These are phyloP conservation scores for Lycocerus yunnanus DNA, from an alignment of 2,888 invertebrate genomes.

Conservation along the genomic window DNA sequence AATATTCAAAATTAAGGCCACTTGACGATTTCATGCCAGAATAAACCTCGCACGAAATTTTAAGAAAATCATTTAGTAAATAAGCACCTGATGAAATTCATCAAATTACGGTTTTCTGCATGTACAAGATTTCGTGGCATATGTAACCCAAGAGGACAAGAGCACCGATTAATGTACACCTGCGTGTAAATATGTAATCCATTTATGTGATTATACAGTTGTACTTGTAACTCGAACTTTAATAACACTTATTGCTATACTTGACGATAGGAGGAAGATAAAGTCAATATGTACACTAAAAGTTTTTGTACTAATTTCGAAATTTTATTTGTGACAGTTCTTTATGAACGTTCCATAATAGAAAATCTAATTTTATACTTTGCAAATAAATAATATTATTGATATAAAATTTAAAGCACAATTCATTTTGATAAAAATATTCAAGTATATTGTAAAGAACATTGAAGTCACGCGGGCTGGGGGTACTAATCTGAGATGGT, in stretches of 20 bases:
- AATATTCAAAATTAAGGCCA: background rate
- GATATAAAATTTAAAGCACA: no score
- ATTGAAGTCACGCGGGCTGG: no score
- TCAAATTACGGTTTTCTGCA: slow-evolving; percentile 18
- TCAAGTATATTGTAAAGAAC: no score
- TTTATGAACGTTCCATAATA: background rate
- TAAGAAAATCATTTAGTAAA: slow-evolving; percentile 1
- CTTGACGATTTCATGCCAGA: background rate
- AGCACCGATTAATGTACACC: slow-evolving; percentile 11
- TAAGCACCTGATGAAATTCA: slow-evolving; percentile 20
- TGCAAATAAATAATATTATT: background rate
- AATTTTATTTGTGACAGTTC: background rate
- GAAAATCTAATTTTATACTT: background rate
- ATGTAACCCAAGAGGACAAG: slow-evolving; percentile 12
- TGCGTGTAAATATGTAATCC: slow-evolving; percentile 5
- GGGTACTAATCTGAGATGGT: no score
- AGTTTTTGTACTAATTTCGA: background rate
- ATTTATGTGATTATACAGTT: background rate
- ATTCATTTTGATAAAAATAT: no score
- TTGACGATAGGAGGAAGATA: background rate
- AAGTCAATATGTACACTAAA: no score
- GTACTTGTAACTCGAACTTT: background rate
- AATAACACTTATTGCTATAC: background rate
- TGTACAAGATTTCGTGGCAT: slow-evolving; percentile 13
- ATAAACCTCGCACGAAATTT: background rate